These are phyloP conservation scores for Semaprochilodus insignis DNA, from an alignment of 2,797 vertebrate species.

Conservation along the genomic window DNA sequence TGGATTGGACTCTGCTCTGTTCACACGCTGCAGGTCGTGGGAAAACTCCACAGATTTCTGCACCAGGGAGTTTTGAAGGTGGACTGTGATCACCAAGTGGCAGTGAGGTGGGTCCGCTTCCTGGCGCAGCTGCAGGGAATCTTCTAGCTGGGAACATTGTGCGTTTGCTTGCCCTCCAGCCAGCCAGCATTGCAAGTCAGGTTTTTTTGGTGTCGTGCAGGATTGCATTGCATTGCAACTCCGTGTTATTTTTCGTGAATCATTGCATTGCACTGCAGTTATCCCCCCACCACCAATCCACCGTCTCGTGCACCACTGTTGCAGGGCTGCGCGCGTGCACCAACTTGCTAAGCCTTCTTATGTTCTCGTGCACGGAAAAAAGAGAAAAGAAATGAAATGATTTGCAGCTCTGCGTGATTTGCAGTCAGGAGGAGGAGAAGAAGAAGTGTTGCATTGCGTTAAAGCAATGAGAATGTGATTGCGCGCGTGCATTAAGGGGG, in stretches of 20 bases:
- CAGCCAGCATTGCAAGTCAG: too few species aligned
- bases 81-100: conserved; percentile 12
- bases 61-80: not conserved
- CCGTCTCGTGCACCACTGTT: conserved; percentile 6
- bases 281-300: not conserved
- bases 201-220: too few species aligned
- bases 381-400: not conserved
- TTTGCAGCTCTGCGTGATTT: not conserved
- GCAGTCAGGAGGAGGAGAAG: too few species aligned
- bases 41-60: not conserved
- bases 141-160: conserved; percentile 17
- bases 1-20: not conserved
- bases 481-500: conserved; percentile 13
- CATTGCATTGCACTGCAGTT: not conserved
- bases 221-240: too few species aligned
- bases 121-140: conserved; percentile 26
- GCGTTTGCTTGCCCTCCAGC: too few species aligned
- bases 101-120: conserved; percentile 24
- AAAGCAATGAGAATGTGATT: not conserved
- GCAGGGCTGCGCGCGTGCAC: conserved; percentile 43
- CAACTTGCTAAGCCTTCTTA: conserved; percentile 17
- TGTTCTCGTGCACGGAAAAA: not conserved
- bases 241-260: too few species aligned
- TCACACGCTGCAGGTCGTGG: not conserved
- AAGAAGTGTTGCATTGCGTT: too few species aligned